Evolutionary conservation across 2,797 vertebrate species (phyloP).

Genomic region (Gadopsis marmoratus): DNA sequence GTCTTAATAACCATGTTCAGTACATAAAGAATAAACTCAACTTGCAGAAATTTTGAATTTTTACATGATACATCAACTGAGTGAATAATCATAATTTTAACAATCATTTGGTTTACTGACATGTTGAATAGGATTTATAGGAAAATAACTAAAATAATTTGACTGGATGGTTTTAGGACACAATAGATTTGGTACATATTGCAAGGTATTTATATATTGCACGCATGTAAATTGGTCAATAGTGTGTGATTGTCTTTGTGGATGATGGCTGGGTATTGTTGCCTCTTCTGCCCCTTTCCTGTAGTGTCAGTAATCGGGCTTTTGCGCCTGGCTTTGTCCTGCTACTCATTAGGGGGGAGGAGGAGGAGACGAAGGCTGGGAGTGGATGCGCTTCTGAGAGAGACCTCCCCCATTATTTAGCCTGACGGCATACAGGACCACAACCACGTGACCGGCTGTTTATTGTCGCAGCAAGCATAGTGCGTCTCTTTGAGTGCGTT

Average conservation of each 20-base stretch:
- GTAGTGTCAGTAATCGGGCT: slow-evolving; percentile 62
- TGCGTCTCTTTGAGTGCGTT: slow-evolving; percentile 50
- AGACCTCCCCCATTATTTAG: slow-evolving; percentile 82
- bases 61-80: background rate
- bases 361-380: slow-evolving; percentile 61
- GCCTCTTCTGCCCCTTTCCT: slow-evolving; percentile 47
- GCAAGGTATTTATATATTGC: slow-evolving; percentile 15
- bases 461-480: slow-evolving; percentile 72
- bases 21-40: background rate
- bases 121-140: slow-evolving; percentile 1
- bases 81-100: background rate
- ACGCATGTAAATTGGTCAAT: background rate
- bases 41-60: background rate
- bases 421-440: slow-evolving; percentile 66
- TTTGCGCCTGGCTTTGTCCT: slow-evolving; percentile 80
- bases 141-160: slow-evolving; percentile 60
- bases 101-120: slow-evolving; percentile 13
- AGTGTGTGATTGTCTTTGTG: slow-evolving; percentile 4
- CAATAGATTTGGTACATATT: slow-evolving; percentile 6
- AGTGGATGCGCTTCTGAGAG: slow-evolving; percentile 71
- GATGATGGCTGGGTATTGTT: slow-evolving; percentile 64
- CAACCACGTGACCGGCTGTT: slow-evolving; percentile 76
- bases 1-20: background rate
- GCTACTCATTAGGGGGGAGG: slow-evolving; percentile 73
- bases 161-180: slow-evolving; percentile 47